Conservation (phyloP, 2,797 vertebrate genomes). For the Oreonectes daqikongensis region DNA sequence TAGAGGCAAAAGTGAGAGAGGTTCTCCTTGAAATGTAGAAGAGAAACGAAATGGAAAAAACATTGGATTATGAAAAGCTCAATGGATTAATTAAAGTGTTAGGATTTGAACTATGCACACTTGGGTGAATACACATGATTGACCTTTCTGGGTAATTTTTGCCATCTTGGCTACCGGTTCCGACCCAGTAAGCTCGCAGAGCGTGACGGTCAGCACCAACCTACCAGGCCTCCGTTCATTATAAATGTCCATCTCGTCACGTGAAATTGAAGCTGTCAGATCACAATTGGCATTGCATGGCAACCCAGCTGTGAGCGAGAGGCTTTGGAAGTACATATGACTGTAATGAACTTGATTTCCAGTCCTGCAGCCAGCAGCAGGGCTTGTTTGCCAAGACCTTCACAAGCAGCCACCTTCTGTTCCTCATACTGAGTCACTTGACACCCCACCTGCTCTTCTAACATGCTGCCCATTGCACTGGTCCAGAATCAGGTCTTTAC, state of each 20-base stretch:
- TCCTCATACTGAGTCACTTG: constrained; percentile 28
- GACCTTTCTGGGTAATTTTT: constrained; percentile 12
- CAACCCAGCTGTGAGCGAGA: constrained; percentile 42
- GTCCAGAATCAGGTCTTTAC: neutral
- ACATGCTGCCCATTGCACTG: neutral
- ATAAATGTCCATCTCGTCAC: constrained; percentile 60
- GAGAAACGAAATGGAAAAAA: neutral
- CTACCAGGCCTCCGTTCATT: constrained; percentile 59
- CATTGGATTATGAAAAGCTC: neutral
- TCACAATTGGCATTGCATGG: constrained; percentile 50
- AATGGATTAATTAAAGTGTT: neutral
- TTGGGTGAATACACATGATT: neutral
- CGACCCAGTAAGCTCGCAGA: constrained; percentile 22
- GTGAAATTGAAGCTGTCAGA: constrained; percentile 59
- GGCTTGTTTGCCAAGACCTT: constrained; percentile 41
- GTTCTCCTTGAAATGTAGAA: neutral
- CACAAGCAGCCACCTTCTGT: constrained; percentile 36
- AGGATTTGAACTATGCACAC: neutral
- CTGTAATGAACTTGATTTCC: constrained; percentile 48
- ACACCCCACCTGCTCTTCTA: constrained; percentile 22
- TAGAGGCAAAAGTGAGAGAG: neutral
- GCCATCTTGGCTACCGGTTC: neutral
- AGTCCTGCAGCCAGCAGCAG: constrained; percentile 29
- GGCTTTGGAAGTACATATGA: constrained; percentile 34
- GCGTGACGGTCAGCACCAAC: constrained; percentile 25